Evolutionary conservation across 2,113 vertebrate species (phyloP).

Genomic region (Carlito syrichta): DNA sequence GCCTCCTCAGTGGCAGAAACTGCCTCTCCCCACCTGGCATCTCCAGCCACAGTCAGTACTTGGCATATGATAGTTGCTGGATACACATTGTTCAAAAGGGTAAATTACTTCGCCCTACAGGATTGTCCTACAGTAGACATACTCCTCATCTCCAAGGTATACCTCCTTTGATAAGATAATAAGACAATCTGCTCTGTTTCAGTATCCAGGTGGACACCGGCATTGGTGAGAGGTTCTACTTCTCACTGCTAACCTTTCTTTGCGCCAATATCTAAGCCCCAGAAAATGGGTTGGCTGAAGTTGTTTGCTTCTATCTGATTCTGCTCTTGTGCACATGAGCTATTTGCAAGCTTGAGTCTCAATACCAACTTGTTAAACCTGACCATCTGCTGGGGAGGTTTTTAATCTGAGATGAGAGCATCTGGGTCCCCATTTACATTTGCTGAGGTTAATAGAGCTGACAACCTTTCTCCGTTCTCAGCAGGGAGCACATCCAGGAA

Average conservation of each 20-base stretch:
- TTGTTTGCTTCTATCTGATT: constrained; percentile 3
- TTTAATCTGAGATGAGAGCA: constrained; percentile 69
- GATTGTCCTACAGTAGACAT: neutral
- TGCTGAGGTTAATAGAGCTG: constrained; percentile 81
- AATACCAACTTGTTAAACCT: constrained; percentile 60
- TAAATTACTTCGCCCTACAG: neutral
- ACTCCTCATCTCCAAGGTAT: neutral
- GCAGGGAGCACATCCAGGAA: constrained; percentile 68
- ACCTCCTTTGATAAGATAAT: neutral
- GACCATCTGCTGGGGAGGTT: constrained; percentile 72
- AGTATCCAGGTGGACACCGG: neutral
- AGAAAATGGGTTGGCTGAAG: neutral
- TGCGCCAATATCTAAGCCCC: neutral
- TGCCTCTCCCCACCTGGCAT: neutral
- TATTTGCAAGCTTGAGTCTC: constrained; percentile 19
- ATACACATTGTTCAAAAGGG: neutral
- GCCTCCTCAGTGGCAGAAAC: neutral
- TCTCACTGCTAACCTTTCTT: neutral
- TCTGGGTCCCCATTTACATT: constrained; percentile 78
- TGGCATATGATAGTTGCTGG: neutral
- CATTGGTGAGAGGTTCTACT: neutral
- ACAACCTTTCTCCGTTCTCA: constrained; percentile 79
- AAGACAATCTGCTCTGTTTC: neutral
- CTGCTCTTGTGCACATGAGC: neutral
- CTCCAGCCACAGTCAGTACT: neutral